Conservation (phyloP, 2,797 vertebrate genomes). For the Euphonia xanthogaster region DNA sequence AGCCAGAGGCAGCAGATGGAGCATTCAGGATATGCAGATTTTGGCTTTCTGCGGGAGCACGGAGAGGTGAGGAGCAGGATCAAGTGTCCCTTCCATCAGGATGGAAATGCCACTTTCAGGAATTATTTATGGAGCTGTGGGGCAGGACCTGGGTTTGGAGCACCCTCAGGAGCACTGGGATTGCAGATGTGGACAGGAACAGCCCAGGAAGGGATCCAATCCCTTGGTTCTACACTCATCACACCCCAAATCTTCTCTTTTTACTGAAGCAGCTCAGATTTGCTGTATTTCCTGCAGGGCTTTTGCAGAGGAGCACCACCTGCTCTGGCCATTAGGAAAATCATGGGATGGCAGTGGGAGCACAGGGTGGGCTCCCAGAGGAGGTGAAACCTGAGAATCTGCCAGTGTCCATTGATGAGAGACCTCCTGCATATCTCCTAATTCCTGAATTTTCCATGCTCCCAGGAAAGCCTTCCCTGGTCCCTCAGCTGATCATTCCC, state of each 20-base stretch:
- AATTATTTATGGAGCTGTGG: background rate
- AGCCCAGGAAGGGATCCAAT: background rate
- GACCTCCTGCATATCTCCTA: background rate
- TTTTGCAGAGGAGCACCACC: background rate
- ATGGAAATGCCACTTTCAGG: background rate
- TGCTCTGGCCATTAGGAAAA: background rate
- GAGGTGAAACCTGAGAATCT: accelerated
- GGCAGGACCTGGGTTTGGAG: background rate
- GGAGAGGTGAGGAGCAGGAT: background rate
- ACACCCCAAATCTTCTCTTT: background rate
- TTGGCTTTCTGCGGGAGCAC: background rate
- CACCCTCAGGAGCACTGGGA: background rate
- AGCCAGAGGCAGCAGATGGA: background rate
- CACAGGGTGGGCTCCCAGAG: accelerated
- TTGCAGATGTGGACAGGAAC: background rate
- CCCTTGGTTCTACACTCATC: background rate
- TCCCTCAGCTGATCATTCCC: background rate
- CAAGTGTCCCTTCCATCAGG: accelerated
- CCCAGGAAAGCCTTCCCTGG: background rate
- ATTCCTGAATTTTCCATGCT: background rate
- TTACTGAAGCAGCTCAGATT: background rate
- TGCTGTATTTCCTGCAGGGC: background rate
- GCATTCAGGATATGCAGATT: background rate
- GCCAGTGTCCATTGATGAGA: accelerated
- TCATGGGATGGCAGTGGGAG: background rate